phyloP scores from a whole-genome alignment of 2,113 vertebrate genomes.

The Oryzias javanicus region DNA sequence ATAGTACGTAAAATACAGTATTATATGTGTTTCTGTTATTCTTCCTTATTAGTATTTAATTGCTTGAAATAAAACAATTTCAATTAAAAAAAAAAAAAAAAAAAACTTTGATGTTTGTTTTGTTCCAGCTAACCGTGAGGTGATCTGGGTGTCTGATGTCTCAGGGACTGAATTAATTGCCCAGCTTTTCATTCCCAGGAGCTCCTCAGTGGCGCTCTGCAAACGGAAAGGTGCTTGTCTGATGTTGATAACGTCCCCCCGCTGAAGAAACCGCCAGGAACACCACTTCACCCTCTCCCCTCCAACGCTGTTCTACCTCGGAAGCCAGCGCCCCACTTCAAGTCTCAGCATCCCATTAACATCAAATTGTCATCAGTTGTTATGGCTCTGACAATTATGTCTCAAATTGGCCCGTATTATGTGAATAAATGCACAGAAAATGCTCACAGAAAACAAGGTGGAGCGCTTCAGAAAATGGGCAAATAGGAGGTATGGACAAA shows the following conservation, averaged over 20 bases:
- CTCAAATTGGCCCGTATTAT: background rate
- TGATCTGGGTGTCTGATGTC: constrained; percentile 13
- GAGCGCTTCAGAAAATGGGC: background rate
- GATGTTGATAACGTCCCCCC: constrained; percentile 7
- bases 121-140: constrained; percentile 1
- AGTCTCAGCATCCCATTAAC: constrained; percentile 1
- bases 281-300: background rate
- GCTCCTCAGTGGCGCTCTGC: constrained; percentile 20
- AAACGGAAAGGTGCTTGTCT: constrained; percentile 16
- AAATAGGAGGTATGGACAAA: too few relatives aligned
- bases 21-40: too few relatives aligned
- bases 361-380: background rate
- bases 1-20: too few relatives aligned
- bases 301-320: background rate
- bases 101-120: background rate
- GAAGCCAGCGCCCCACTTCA: background rate
- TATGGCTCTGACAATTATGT: background rate
- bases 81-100: background rate
- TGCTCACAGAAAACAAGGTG: background rate
- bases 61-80: background rate
- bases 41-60: too few relatives aligned
- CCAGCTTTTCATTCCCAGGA: constrained; percentile 25
- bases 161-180: constrained; percentile 21
- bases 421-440: background rate
- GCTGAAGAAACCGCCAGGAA: constrained; percentile 11